These are phyloP conservation scores for Tapera naevia DNA, from an alignment of 2,797 vertebrate genomes.

Conservation along the genomic window DNA sequence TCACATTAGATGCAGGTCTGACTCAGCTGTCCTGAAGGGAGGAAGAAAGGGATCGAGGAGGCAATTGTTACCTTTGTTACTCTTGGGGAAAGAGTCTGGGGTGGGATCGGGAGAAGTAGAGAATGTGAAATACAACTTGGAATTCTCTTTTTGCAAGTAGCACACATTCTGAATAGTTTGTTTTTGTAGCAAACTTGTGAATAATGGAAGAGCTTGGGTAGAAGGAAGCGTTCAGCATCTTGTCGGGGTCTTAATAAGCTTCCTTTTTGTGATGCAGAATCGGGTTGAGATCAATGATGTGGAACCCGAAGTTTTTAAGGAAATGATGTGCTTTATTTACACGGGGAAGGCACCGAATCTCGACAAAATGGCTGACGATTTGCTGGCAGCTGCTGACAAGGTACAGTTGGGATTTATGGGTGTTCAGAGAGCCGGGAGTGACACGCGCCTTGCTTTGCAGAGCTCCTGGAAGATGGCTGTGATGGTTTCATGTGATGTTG, in stretches of 20 bases:
- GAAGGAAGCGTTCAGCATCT: background rate
- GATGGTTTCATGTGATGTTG: background rate
- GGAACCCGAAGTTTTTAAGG: slow-evolving; percentile 98
- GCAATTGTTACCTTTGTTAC: background rate
- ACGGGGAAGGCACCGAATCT: slow-evolving; percentile 97
- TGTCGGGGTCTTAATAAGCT: background rate
- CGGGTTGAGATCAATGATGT: slow-evolving; percentile 98
- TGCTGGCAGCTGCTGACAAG: slow-evolving; percentile 97
- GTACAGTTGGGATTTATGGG: slow-evolving; percentile 65
- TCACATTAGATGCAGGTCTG: background rate
- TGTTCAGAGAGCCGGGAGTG: background rate
- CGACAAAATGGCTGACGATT: slow-evolving; percentile 97
- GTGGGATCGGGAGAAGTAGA: background rate
- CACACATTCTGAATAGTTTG: too few relatives aligned
- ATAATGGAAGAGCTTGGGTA: background rate
- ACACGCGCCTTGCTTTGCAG: background rate
- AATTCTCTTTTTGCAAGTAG: background rate
- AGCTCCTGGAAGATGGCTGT: background rate
- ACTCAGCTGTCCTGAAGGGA: background rate
- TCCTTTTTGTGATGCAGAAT: slow-evolving; percentile 78
- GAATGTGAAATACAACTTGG: background rate
- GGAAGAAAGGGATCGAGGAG: background rate
- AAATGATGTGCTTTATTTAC: slow-evolving; percentile 99
- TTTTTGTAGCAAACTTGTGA: background rate
- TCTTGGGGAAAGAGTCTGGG: background rate